Evolutionary conservation across 2,888 invertebrate species (phyloP), one percentile per base, ranked within the genome.

Genomic region (Meiosimyza decipiens): DNA sequence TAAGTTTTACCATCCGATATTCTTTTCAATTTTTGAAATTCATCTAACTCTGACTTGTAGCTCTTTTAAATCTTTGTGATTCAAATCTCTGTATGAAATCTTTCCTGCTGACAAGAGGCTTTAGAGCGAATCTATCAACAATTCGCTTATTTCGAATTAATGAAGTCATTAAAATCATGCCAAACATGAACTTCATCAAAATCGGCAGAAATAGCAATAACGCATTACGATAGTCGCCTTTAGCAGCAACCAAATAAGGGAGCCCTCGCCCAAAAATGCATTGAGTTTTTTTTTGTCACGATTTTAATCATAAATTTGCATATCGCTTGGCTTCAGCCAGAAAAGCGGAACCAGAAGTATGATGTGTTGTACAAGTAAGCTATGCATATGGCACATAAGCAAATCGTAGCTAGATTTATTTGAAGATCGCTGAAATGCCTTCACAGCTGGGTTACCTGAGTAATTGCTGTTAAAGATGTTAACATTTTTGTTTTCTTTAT

Each of bases 311-410:
- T 55, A 57, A 66, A 67, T 67, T 55, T 57, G 57, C 57, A 67
- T 57, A 57, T 57, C 28, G 18, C 22, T 64, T n/a, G 51, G 15
- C 47, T 6, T 33, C 28, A 13, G 50, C 51, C 40, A 33, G 47
- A 54, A 71, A 71, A 64, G 71, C 63, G 63, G 64, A 71, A 71
- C 71, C n/a, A n/a, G n/a, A n/a, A n/a, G n/a, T n/a, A n/a, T n/a
- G n/a, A n/a, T n/a, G n/a, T n/a, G n/a, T n/a, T n/a, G n/a, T n/a
- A n/a, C n/a, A n/a, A n/a, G n/a, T n/a, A n/a, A n/a, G n/a, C n/a
- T n/a, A n/a, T n/a, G n/a, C 51, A 51, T 52, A 15, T 2, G 11
- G 3, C 9, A 11, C 7, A 18, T 60, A n/a, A 28, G 57, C 22
- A 60, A 12, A 15, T 16, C n/a, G 11, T 40, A 51, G 18, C 47